Percentiles rank a stretch among this genome's conserved stretches.
These are phyloP conservation scores for Thalassaphorura encarpata DNA, from an alignment of 1,140 invertebrate species.

Conservation along the genomic window DNA sequence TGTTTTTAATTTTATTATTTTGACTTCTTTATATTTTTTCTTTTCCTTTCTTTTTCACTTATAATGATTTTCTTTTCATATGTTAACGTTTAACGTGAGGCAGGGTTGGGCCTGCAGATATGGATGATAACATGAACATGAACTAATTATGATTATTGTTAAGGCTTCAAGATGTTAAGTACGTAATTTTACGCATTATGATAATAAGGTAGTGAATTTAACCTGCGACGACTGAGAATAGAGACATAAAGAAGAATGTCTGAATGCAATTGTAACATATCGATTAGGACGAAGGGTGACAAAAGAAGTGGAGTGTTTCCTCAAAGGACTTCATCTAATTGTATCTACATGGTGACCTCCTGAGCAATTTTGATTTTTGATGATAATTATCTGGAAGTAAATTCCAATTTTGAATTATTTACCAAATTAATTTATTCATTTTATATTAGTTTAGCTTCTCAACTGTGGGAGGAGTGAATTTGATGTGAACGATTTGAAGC, in stretches of 20 bases:
- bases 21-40: too few species aligned
- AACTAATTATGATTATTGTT: too few species aligned
- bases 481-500: slow-evolving; percentile 19
- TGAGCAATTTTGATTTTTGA: slow-evolving; percentile 93
- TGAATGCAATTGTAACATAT: slow-evolving; percentile 81
- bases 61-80: too few species aligned
- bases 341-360: slow-evolving; percentile 83
- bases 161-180: too few species aligned
- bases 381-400: slow-evolving; percentile 88
- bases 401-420: not conserved
- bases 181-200: not conserved
- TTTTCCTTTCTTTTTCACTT: too few species aligned
- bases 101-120: too few species aligned
- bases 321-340: slow-evolving; percentile 77
- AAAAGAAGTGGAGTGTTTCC: slow-evolving; percentile 74
- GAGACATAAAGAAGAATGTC: slow-evolving; percentile 69
- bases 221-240: slow-evolving; percentile 63
- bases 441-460: slow-evolving; percentile 10
- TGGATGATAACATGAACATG: too few species aligned
- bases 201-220: slow-evolving; percentile 52
- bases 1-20: too few species aligned
- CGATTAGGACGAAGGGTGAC: slow-evolving; percentile 65
- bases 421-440: not conserved
- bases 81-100: too few species aligned
- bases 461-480: slow-evolving; percentile 21